These are phyloP conservation scores for Philypnodon macrostomus DNA, from an alignment of 2,797 vertebrate genomes.

Conservation along the genomic window DNA sequence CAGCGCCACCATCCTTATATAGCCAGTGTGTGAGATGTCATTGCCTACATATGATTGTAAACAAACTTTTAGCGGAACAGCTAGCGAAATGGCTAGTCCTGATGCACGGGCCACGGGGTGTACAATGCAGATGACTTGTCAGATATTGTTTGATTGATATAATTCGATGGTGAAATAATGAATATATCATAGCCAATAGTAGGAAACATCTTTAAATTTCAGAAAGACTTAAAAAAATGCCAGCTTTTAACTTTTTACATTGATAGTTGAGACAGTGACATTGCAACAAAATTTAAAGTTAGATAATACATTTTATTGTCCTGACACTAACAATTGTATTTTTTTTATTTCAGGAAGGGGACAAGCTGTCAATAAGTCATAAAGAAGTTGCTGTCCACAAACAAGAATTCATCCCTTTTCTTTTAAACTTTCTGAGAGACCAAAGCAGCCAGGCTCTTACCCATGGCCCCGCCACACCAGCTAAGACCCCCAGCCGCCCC, in stretches of 20 bases:
- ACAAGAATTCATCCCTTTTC: slow-evolving; percentile 92
- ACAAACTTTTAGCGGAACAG: slow-evolving; percentile 67
- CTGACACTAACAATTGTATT: neutral
- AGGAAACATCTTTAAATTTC: too few relatives aligned
- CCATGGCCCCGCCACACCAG: slow-evolving; percentile 91
- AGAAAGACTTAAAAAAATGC: too few relatives aligned
- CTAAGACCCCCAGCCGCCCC: slow-evolving; percentile 85
- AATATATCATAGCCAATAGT: fast-evolving
- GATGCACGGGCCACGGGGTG: slow-evolving; percentile 5
- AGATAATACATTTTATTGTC: too few relatives aligned
- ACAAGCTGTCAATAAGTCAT: slow-evolving; percentile 53
- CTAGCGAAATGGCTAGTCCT: slow-evolving; percentile 38
- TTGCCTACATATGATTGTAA: slow-evolving; percentile 52
- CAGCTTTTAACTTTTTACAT: too few relatives aligned
- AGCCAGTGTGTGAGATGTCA: slow-evolving; percentile 47
- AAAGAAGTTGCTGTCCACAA: slow-evolving; percentile 70
- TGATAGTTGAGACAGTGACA: too few relatives aligned
- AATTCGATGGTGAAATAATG: neutral
- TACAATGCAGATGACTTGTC: neutral
- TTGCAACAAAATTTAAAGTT: neutral
- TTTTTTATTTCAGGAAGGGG: slow-evolving; percentile 64
- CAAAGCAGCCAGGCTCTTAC: slow-evolving; percentile 90
- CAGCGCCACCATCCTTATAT: fast-evolving
- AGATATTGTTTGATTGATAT: neutral
- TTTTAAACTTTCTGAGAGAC: slow-evolving; percentile 93